These are phyloP conservation scores for Drosophila sordidula DNA, from an alignment of 2,888 invertebrate species.

Conservation along the genomic window DNA sequence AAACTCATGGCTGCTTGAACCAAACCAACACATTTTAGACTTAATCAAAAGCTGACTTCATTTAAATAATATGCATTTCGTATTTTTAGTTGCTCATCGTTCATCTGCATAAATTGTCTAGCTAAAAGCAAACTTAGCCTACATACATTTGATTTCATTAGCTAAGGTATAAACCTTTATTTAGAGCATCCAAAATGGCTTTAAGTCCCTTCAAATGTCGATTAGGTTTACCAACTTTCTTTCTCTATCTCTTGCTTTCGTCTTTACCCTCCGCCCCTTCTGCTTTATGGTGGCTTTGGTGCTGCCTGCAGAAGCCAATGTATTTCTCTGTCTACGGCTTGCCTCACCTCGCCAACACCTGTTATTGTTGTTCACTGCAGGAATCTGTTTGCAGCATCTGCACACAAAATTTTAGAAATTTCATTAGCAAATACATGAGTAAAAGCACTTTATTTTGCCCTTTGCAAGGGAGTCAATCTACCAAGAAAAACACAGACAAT, in stretches of 20 bases:
- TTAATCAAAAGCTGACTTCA: not conserved
- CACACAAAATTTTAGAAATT: constrained; percentile 22
- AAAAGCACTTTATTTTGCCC: constrained; percentile 46
- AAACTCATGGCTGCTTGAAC: too few species aligned
- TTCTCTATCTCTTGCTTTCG: not conserved
- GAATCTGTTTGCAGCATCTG: constrained; percentile 1
- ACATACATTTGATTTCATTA: constrained; percentile 19
- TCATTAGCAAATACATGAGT: constrained; percentile 46
- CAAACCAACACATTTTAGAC: too few species aligned
- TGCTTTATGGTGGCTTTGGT: constrained; percentile 19
- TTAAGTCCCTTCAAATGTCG: constrained; percentile 27
- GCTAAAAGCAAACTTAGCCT: constrained; percentile 3
- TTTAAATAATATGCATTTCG: not conserved
- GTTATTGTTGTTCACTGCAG: constrained; percentile 46
- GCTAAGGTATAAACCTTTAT: not conserved
- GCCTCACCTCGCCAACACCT: constrained; percentile 19
- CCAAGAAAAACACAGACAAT: not conserved
- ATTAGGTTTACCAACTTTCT: not conserved
- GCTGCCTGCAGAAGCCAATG: not conserved
- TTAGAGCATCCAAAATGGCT: constrained; percentile 2
- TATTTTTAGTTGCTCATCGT: not conserved
- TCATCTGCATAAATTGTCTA: not conserved
- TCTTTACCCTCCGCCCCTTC: not conserved
- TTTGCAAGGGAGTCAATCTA: constrained; percentile 24
- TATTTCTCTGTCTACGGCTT: not conserved